phyloP scores from a whole-genome alignment of 2,797 vertebrate genomes.

The Gallinago nigripennis region DNA sequence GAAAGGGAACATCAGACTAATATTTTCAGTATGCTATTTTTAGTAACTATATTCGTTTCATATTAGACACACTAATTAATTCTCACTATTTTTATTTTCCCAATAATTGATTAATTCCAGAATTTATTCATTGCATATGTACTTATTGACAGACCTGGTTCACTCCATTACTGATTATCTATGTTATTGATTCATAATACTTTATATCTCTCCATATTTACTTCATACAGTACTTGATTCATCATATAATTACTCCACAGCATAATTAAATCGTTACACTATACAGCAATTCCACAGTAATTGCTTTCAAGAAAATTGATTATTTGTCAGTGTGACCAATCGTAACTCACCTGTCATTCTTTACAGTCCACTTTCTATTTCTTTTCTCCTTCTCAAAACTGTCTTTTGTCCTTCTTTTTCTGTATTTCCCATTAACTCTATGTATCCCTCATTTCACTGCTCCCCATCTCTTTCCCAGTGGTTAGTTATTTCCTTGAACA shows the following conservation, averaged over 20 bases:
- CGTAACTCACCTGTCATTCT: background rate
- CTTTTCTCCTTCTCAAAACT: background rate
- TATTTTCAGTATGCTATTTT: background rate
- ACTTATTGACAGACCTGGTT: background rate
- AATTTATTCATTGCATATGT: background rate
- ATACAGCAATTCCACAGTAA: background rate
- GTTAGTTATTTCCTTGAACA: background rate
- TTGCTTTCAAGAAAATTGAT: slow-evolving; percentile 4
- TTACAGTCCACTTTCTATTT: background rate
- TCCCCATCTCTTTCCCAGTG: background rate
- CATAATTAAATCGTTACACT: slow-evolving; percentile 14
- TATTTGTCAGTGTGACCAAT: background rate
- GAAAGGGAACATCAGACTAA: background rate
- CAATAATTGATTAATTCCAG: background rate
- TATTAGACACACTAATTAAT: background rate
- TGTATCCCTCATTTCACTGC: background rate
- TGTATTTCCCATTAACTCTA: background rate
- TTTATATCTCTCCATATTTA: slow-evolving; percentile 35
- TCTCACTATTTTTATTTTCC: background rate
- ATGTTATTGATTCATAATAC: background rate
- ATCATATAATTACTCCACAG: slow-evolving; percentile 23
- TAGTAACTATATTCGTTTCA: background rate
- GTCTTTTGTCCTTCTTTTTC: background rate
- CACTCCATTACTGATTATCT: background rate
- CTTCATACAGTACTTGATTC: background rate